Base-by-base conservation (phyloP, 2,113 vertebrate genomes). In the Eulacestoma nigropectus region DNA sequence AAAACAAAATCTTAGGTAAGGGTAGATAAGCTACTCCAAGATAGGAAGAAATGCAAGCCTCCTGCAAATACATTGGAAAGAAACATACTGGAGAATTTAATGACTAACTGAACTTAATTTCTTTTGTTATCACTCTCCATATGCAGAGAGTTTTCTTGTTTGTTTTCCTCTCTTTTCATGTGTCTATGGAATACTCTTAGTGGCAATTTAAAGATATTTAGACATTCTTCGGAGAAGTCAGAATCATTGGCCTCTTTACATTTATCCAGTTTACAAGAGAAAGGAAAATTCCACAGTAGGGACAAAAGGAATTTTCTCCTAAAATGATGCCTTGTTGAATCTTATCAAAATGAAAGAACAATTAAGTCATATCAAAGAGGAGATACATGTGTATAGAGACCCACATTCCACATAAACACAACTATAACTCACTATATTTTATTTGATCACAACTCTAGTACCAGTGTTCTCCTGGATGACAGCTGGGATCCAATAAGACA, bases 1-100 rank as follows among this genome's bases (percentile, higher is more conserved):
- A 56, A 79, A 72, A 81, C 65, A 92, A 80, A 94, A 84, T 30
- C 39, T 91, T 57, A 67, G 73, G 13, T 15, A 53, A 53, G 52
- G 64, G 68, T 37, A 81, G 53, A 94, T 80, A 89, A 90, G 76
- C 72, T 85, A 23, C 27, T 64, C 35, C 3, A 33, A 84, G 63
- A 90, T 39, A 92, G 47, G 83, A 93, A 74, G 82, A 94, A 87
- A 87, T 74, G 35, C 60, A 95, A 96, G 83, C 75, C 42, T 84
- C 93, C 55, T 57, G 35, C 9, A 35, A 92, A 70, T 23, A 65
- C 42, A n/a, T 11, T 53, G 87, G 37, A 68, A 85, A 68, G 57
- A 92, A 92, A 90, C 13, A 73, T 68, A 33, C 8, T 44, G 41
- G 37, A 89, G 74, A 92, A 91, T 85, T 93, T 72, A 87, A 90